Evolutionary conservation across 2,888 invertebrate genomes (phyloP), one percentile per base, ranked within the genome.

Genomic region (Cosmia trapezina): DNA sequence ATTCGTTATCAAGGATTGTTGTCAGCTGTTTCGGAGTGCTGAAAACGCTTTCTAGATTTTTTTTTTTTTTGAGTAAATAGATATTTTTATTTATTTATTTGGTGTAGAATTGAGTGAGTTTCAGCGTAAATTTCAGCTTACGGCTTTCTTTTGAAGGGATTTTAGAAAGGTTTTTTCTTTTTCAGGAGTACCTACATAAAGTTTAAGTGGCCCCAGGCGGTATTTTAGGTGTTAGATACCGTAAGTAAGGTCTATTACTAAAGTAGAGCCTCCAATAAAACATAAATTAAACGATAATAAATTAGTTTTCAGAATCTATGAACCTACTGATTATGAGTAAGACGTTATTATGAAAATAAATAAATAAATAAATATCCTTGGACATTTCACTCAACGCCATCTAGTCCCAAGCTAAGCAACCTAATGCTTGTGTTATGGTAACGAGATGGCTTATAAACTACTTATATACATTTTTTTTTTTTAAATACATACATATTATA

Each of bases 1-100:
- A 81, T 85, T 88, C 83, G 85, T 88, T 89, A 87, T 67, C 60
- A 60, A 82, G 66, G 28, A 45, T 9, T n/a, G 54, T 37, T 70
- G 75, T 80, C 79, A 79, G 83, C 77, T 67, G 19, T 70, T 81
- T 61, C 3, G 6, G 33, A 53, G 2, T 43, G 41, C 53, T 49
- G 9, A 53, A 72, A 72, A 54, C 56, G 37, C 45, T 47, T 47
- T 45, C 59, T 54, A 65, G n/a, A 62, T 70, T 69, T 78, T 37
- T 37, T 37, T 37, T 37, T 37, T 37, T 79, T 73, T 41, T 0
- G 19, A 5, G 78, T 66, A 68, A 65, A 65, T 59, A 67, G 12
- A 37, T 22, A 17, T 53, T 49, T 63, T 51, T 37, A 37, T 37
- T 49, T 66, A 22, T 69, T 70, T 70, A 45, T 67, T 67, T 57